Base-by-base conservation (phyloP, 2,797 vertebrate species). In the Iguana delicatissima region DNA sequence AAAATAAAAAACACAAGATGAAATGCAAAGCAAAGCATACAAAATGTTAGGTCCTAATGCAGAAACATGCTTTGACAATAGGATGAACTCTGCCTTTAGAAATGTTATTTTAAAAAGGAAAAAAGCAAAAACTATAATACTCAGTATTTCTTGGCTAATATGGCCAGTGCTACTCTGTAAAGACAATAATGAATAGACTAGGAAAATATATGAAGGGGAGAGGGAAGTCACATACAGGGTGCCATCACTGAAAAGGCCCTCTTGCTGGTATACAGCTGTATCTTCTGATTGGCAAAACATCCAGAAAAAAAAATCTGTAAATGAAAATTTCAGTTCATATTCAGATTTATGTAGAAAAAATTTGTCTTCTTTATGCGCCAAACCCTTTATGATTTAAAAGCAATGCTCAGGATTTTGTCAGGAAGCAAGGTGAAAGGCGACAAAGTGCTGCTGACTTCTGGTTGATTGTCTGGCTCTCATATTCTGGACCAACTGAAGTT, bases 21-120 rank as follows among this genome's bases (percentile, higher is more conserved):
- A 62, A 62, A 22, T 22, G 22, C 18, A 90, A 35, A 89, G 80
- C 92, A 72, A 95, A 87, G 69, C 64, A 94, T 87, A 85, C 55
- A 90, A 67, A 62, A 55, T 24, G 10, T 13, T n/a, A 26, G 12
- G 55, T 82, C 20, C 18, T 38, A 24, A 83, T 38, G 59, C 38
- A 84, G 22, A 59, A 22, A 74, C 1, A 35, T 35, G 46, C 1
- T 26, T 73, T n/a, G 52, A 52, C 35, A 74, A 86, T 22, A 38
- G 29, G 35, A 57, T 76, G 50, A 55, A 86, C 32, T 38, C 20
- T 26, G 24, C 24, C 24, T 67, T 67, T 67, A 22, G 62, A 59
- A 59, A 26, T 26, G 20, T 67, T 67, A 7, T 67, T 67, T 67
- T 26, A 67, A 64, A 26, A 46, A 46, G 2, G 2, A 46, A 46